Conservation (phyloP, 37 sponge, comb jelly and placozoan species). For the Beroe ovata region DNA sequence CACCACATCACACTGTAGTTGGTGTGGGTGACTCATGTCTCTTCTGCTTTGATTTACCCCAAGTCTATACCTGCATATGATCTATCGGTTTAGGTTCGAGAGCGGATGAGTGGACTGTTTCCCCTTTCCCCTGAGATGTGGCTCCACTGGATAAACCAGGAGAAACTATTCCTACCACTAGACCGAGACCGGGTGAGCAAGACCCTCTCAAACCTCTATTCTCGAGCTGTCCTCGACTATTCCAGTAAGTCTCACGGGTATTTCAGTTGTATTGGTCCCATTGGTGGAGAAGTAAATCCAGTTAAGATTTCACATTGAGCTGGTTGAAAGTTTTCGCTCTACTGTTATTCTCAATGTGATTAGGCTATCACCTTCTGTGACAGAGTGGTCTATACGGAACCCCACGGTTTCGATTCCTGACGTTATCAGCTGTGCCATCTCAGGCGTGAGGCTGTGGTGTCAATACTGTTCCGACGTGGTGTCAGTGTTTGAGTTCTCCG, state of each 20-base stretch:
- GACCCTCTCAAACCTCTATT: slow-evolving; percentile 55
- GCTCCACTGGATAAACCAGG: slow-evolving; percentile 48
- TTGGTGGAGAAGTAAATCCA: too few relatives aligned
- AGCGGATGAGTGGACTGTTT: slow-evolving; percentile 61
- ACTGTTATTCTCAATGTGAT: background rate
- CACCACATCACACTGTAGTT: too few relatives aligned
- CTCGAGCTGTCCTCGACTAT: slow-evolving; percentile 46
- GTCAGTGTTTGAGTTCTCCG: background rate
- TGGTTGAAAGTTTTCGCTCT: too few relatives aligned
- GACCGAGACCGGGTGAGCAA: background rate
- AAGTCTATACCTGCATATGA: background rate
- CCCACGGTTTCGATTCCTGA: too few relatives aligned
- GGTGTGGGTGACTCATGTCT: too few relatives aligned
- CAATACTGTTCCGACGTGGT: slow-evolving; percentile 33
- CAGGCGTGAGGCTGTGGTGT: slow-evolving; percentile 55
- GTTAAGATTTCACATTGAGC: too few relatives aligned
- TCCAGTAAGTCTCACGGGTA: slow-evolving; percentile 10
- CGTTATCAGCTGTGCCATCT: background rate
- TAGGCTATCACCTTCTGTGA: background rate
- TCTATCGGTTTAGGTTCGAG: slow-evolving; percentile 19
- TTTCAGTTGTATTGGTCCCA: slow-evolving; percentile 20
- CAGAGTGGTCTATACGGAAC: too few relatives aligned
- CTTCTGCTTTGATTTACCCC: background rate
- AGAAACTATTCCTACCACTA: slow-evolving; percentile 15
- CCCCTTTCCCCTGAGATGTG: slow-evolving; percentile 51